phyloP scores from a whole-genome alignment of 2,113 vertebrate genomes.

The Saccopteryx leptura region DNA sequence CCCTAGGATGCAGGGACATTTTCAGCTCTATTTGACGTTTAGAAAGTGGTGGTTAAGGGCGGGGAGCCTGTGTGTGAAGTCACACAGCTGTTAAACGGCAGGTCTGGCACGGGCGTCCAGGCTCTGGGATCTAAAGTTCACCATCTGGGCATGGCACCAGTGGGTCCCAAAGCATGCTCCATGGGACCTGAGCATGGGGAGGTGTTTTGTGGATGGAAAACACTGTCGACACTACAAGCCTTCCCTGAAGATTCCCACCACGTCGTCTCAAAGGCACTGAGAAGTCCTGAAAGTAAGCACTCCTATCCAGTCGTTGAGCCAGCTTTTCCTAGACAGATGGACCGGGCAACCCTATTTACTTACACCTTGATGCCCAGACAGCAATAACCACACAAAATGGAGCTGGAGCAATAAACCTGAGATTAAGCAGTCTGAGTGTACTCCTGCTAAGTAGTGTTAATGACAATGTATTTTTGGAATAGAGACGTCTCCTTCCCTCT shows the following conservation, averaged over 20 bases:
- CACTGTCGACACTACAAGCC: fast-evolving
- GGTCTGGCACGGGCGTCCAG: background rate
- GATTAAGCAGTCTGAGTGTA: fast-evolving
- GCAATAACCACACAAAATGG: background rate
- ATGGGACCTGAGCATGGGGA: background rate
- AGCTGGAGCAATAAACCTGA: fast-evolving
- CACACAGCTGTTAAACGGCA: too few species aligned
- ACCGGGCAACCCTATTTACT: too few species aligned
- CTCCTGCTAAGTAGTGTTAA: background rate
- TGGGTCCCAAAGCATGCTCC: background rate
- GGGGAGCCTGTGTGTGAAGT: fast-evolving
- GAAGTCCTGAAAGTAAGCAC: background rate
- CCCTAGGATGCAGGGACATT: too few species aligned
- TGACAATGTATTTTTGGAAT: background rate
- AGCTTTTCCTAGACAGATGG: background rate
- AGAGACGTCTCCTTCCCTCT: background rate
- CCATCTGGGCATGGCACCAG: background rate
- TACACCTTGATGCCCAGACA: background rate
- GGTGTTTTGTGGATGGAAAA: background rate
- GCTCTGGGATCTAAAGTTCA: background rate
- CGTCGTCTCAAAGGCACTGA: background rate
- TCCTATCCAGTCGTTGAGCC: fast-evolving
- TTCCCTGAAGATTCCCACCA: too few species aligned
- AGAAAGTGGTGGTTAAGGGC: background rate
- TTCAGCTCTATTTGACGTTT: fast-evolving